Evolutionary conservation across 2,888 invertebrate species (phyloP), one percentile per base, ranked within the genome.

Genomic region (Rhingia campestris): DNA sequence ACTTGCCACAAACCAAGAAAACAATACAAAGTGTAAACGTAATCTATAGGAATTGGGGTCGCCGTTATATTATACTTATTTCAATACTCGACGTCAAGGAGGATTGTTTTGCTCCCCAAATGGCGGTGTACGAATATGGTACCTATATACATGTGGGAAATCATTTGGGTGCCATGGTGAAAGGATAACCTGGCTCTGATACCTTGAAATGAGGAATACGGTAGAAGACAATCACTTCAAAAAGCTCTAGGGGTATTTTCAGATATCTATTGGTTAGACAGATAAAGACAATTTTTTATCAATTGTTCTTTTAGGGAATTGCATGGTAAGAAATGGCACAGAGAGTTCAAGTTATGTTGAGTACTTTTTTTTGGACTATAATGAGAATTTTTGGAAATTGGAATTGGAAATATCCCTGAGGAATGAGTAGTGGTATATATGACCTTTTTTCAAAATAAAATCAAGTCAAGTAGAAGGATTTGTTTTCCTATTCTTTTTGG

Each of bases 11-110:
- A 43, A n/a, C 35, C 45, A 14, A 67, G 22, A 0, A 22, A 67
- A 67, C 54, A 66, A 53, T 43, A 33, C 32, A 41, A 32, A 7
- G 54, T 33, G 67, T 54, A 54, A 54, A 67, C 33, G 43, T 22
- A 67, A 54, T 67, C 67, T 54, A 54, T 14, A 43, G 54, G 22
- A 54, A 54, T 67, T 43, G 33, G 45, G 54, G 53, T 54, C 54
- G 43, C 41, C 43, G 53, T 67, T 7, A 67, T 45, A 35, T 66
- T 66, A 54, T 54, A 41, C 53, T 33, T 33, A 53, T 51, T 64
- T 41, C 51, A 51, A 63, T 37, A 63, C 49, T 35, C 45, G 6
- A 22, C 35, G 6, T 7, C 9, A 9, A 4, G 41, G 10, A 22
- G 32, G 12, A 22, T 22, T 22, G 22, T 22, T 22, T 2, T 22